These are phyloP conservation scores for Bos indicus DNA, from an alignment of 2,113 vertebrate species.

Conservation along the genomic window DNA sequence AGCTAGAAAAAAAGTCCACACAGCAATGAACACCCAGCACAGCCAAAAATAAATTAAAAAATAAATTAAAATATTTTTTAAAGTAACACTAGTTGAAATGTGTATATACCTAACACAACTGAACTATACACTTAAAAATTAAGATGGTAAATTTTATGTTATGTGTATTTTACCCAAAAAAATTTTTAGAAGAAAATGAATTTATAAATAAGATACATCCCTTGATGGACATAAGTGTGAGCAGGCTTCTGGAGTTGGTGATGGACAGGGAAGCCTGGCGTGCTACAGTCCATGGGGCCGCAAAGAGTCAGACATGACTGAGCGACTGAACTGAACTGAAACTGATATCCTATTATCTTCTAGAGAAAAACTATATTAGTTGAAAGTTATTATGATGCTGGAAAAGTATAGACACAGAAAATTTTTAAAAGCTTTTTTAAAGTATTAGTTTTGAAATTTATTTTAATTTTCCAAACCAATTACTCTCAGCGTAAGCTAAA, in stretches of 20 bases:
- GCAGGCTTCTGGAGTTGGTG: not conserved
- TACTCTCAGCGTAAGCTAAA: not conserved
- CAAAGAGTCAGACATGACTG: not conserved
- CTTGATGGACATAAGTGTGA: not conserved
- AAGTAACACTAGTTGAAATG: not conserved
- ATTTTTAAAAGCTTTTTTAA: not conserved
- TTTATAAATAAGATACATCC: not conserved
- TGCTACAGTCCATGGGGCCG: not conserved
- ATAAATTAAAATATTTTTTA: not conserved
- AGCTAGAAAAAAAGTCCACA: not conserved
- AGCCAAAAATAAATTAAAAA: not conserved
- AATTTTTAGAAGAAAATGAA: not conserved
- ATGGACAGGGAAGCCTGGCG: not conserved
- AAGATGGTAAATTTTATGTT: not conserved
- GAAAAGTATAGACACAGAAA: not conserved
- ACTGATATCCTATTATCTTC: not conserved
- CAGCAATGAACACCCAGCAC: not conserved
- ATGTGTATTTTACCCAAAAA: not conserved
- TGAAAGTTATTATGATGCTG: not conserved
- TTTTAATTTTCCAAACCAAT: constrained; percentile 6
- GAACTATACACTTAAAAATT: not conserved
- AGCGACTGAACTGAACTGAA: not conserved
- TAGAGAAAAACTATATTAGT: not conserved
- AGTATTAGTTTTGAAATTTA: constrained; percentile 3
- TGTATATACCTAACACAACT: not conserved